Base-by-base conservation (phyloP, 2,888 invertebrate genomes). In the Reticulitermes lucifugus region DNA sequence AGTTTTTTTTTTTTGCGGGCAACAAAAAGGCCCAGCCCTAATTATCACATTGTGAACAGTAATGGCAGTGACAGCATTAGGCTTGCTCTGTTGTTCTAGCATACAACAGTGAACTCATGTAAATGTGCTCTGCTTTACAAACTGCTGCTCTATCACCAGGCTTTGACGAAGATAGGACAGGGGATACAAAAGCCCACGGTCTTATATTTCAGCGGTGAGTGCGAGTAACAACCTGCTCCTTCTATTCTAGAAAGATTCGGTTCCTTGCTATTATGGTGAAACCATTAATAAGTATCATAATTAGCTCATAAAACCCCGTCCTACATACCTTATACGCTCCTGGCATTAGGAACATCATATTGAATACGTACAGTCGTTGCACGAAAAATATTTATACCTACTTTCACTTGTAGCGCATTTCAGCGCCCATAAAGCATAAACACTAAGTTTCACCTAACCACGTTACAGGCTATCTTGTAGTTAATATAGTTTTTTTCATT, bases 231-330 rank as follows among this genome's bases (percentile, higher is more conserved):
- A 18, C n/a, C 25, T 73, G 41, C 7, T 35, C 7, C 41, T 73
- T 73, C 73, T 73, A 35, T 73, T 70, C 70, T n/a, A 25, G 1
- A 46, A 29, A 9, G 55, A 55, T 55, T 65, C 25, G 25, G 41
- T 73, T 9, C 73, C 73, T 73, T 35, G 73, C 73, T 25, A 65
- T 73, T 35, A 73, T 73, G 73, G 41, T 73, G 73, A 73, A 41
- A 73, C 73, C 41, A 73, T 73, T 73, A 73, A 73, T 73, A 41
- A 73, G 35, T 73, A 73, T 73, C 73, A 73, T 41, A 73, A 73
- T 73, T 41, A 73, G 41, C 73, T 73, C 21, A 6, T 29, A 41
- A 35, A 9, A 14, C 18, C 7, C 41, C 5, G 35, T 4, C 18
- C 71, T 21, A 5, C 29, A 9, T 46, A 5, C 35, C 41, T 73